phyloP scores from a whole-genome alignment of 2,888 invertebrate species.

The Dasypogon diadema region DNA sequence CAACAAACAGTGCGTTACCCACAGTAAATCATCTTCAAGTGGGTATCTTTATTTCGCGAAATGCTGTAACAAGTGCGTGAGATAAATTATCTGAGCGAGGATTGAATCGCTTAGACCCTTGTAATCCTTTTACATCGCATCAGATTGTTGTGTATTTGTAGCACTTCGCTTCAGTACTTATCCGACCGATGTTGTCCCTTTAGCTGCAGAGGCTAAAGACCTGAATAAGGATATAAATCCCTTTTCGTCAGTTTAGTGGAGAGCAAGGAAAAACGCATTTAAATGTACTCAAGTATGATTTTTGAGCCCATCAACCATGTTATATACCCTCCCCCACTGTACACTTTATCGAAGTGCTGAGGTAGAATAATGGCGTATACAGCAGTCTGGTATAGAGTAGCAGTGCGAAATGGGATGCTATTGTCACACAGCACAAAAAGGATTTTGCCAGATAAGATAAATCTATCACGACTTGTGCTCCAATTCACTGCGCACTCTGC shows the following conservation, averaged over 20 bases:
- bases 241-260: conserved; percentile 28
- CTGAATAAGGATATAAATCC: conserved; percentile 40
- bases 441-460: conserved; percentile 52
- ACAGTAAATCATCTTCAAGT: conserved; percentile 20
- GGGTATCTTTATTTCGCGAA: conserved; percentile 18
- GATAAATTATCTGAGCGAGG: conserved; percentile 37
- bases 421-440: conserved; percentile 37
- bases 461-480: conserved; percentile 50
- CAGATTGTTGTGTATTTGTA: conserved; percentile 34
- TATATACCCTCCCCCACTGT: neutral
- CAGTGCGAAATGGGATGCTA: conserved; percentile 16
- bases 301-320: conserved; percentile 37
- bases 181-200: conserved; percentile 5
- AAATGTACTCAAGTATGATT: conserved; percentile 50
- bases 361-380: neutral
- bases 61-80: conserved; percentile 39
- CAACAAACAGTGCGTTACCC: neutral
- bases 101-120: conserved; percentile 32
- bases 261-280: conserved; percentile 39
- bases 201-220: neutral
- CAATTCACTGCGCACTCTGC: conserved; percentile 48
- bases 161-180: neutral
- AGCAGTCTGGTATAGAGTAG: neutral
- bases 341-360: conserved; percentile 20
- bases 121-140: conserved; percentile 37